Percentiles rank a stretch among this genome's conserved stretches.
These are phyloP conservation scores for Cydia amplana DNA, from an alignment of 1,140 invertebrate species.

Conservation along the genomic window DNA sequence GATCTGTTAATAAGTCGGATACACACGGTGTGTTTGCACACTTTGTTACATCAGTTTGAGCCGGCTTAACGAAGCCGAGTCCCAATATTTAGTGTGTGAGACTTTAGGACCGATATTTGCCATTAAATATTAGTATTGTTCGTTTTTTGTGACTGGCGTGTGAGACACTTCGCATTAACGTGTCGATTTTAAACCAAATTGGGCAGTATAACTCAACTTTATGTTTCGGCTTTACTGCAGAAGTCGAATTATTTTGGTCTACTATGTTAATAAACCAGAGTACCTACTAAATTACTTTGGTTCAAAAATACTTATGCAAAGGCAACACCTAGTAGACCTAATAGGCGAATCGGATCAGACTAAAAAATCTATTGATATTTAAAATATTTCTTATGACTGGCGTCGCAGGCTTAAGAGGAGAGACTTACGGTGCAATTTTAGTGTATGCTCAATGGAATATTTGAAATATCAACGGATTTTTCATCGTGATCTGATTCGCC, in stretches of 20 bases:
- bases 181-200: slow-evolving; percentile 54
- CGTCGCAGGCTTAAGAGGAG: too few species aligned
- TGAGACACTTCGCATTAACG: slow-evolving; percentile 62
- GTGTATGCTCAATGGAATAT: too few species aligned
- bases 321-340: too few species aligned
- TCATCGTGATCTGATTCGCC: too few species aligned
- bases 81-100: slow-evolving; percentile 72
- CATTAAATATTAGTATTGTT: slow-evolving; percentile 73
- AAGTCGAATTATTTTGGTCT: background rate
- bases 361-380: too few species aligned
- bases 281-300: too few species aligned
- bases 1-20: slow-evolving; percentile 72
- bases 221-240: background rate
- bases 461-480: too few species aligned
- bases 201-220: background rate
- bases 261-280: background rate
- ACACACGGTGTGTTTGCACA: slow-evolving; percentile 69
- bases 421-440: too few species aligned
- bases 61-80: slow-evolving; percentile 65
- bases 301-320: too few species aligned
- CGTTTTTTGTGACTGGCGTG: slow-evolving; percentile 57
- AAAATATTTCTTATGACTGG: too few species aligned
- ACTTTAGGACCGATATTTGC: slow-evolving; percentile 71
- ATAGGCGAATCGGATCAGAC: too few species aligned
- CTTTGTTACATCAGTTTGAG: slow-evolving; percentile 73